Percentiles rank a stretch among this genome's conserved stretches.
phyloP scores from a whole-genome alignment of 2,113 vertebrate species.

The Picathartes gymnocephalus region DNA sequence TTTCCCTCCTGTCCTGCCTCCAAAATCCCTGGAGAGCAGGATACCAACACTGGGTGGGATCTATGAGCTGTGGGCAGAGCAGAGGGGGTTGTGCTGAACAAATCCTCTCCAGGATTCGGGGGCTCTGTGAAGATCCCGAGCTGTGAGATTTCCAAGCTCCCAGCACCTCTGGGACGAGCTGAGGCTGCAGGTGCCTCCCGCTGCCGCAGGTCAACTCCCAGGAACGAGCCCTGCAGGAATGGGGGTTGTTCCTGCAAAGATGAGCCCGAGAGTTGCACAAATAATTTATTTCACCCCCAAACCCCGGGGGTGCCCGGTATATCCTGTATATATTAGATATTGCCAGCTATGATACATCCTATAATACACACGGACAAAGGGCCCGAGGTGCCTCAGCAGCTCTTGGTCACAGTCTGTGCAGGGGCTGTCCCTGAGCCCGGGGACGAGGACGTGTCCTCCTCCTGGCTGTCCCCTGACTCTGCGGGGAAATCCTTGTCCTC shows the following conservation, averaged over 20 bases:
- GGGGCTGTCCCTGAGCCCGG: neutral
- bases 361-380: accelerated
- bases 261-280: neutral
- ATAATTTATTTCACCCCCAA: constrained; percentile 23
- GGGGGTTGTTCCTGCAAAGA: neutral
- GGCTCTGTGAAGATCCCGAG: neutral
- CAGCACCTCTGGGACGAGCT: neutral
- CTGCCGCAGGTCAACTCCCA: neutral
- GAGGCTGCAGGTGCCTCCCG: neutral
- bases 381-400: neutral
- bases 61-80: neutral
- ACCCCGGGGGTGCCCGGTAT: neutral
- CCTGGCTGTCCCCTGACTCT: neutral
- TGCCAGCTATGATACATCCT: neutral
- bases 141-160: neutral
- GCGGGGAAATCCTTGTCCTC: constrained; percentile 69
- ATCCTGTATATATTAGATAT: neutral
- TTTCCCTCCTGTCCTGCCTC: neutral
- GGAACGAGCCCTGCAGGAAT: neutral
- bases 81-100: neutral
- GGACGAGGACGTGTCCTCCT: neutral
- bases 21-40: neutral
- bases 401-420: neutral
- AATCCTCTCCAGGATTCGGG: neutral
- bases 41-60: neutral